phyloP scores from a whole-genome alignment of 2,888 invertebrate genomes.

The Melinopterus prodromus region DNA sequence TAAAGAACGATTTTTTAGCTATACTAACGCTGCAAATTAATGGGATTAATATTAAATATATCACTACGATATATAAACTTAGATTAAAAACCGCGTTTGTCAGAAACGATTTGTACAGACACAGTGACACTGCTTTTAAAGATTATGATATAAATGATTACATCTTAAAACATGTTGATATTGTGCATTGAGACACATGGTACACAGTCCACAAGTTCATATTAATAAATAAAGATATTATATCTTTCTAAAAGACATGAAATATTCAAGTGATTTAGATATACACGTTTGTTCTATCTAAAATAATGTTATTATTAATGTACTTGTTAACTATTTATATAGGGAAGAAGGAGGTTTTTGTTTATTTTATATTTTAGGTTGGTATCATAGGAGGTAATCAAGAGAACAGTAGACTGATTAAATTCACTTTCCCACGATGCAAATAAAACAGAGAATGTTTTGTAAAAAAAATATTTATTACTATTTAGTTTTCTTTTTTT shows the following conservation, averaged over 20 bases:
- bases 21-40: no score
- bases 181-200: no score
- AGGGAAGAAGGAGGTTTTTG: not conserved
- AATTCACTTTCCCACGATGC: not conserved
- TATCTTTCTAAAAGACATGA: not conserved
- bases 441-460: slow-evolving; percentile 14
- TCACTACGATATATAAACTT: no score
- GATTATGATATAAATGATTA: no score
- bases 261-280: not conserved
- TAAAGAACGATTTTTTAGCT: no score
- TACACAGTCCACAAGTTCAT: no score
- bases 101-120: no score
- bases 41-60: no score
- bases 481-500: slow-evolving; percentile 4
- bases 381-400: slow-evolving; percentile 22
- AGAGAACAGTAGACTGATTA: slow-evolving; percentile 22
- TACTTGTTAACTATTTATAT: slow-evolving; percentile 25
- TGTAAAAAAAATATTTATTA: slow-evolving; percentile 14
- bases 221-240: not conserved
- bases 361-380: slow-evolving; percentile 22
- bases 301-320: slow-evolving; percentile 5
- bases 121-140: no score
- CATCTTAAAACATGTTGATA: no score
- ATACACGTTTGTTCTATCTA: not conserved
- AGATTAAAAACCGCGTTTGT: no score